These are phyloP conservation scores for Tachyglossus aculeatus DNA, from an alignment of 2,797 vertebrate genomes.

Conservation along the genomic window DNA sequence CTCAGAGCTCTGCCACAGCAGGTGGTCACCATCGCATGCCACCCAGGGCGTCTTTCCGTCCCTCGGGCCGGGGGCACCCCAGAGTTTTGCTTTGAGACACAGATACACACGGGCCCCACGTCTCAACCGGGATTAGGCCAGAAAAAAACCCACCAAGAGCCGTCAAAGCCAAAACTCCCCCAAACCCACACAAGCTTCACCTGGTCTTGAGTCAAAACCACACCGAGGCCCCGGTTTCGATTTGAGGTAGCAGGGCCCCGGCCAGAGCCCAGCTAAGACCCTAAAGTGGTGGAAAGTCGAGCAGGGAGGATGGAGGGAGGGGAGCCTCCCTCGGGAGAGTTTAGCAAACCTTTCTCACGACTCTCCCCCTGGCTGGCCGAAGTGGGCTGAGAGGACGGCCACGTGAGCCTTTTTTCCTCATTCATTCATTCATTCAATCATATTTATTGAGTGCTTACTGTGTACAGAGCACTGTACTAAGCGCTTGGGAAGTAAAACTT, in stretches of 20 bases:
- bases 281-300: too few relatives aligned
- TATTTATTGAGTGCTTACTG: too few relatives aligned
- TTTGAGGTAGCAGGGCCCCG: conserved; percentile 58
- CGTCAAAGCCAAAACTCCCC: conserved; percentile 39
- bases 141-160: not conserved
- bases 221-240: conserved; percentile 61
- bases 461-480: too few relatives aligned
- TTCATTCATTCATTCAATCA: too few relatives aligned
- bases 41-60: not conserved
- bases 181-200: conserved; percentile 61
- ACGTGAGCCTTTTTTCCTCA: too few relatives aligned
- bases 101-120: conserved; percentile 31
- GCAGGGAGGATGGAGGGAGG: too few relatives aligned
- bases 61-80: conserved; percentile 18
- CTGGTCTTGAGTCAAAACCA: conserved; percentile 66
- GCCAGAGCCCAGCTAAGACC: conserved; percentile 52
- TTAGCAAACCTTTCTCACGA: too few relatives aligned
- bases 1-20: too few relatives aligned
- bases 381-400: too few relatives aligned
- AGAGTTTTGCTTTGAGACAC: conserved; percentile 18
- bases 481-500: too few relatives aligned
- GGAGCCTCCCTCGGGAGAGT: too few relatives aligned
- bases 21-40: not conserved
- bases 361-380: too few relatives aligned
- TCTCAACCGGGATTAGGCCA: conserved; percentile 5